Base-by-base conservation (phyloP, 2,888 invertebrate genomes). In the Diploptera punctata region DNA sequence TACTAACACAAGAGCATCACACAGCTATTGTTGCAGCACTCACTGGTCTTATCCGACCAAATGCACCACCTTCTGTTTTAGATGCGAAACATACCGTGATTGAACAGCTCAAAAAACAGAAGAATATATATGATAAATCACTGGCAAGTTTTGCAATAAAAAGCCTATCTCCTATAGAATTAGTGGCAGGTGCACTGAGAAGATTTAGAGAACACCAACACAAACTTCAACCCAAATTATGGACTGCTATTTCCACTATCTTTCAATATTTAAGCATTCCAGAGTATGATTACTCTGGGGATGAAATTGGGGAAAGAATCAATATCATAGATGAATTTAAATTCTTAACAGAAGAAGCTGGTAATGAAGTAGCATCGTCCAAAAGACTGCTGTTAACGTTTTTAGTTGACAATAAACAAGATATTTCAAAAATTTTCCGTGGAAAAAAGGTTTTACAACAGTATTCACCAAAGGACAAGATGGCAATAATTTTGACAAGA, bases 261-360 rank as follows among this genome's bases (percentile, higher is more conserved):
- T 71, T 71, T 38, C 31, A 67, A 2, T 60, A 71, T 38, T 52
- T 71, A 10, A 43, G 26, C 2, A n/a, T 67, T 10, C 38, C 54
- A n/a, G 71, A 71, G 19, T 47, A 67, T 43, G 71, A 71, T 43
- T 68, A 60, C 1, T 18, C 57, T 2, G 67, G 67, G 19, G 67
- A 71, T 16, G 47, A 60, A 18, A 60, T 38, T 9, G 71, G 67
- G 7, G 60, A 60, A 18, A 67, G 19, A 13, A 33, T 71, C 16
- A 31, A 60, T n/a, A 21, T 71, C n/a, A 67, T 71, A 7, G 65
- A 71, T 31, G 71, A 67, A 31, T 67, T 71, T 26, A 71, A 68
- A 47, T 21, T 67, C n/a, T 43, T 71, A 9, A 38, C 57, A 9
- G 68, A 71, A 18, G 67, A 67, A 44, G 71, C 67, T 10, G 71